phyloP scores from a whole-genome alignment of 1,140 invertebrate genomes.

The Vanessa atalanta region DNA sequence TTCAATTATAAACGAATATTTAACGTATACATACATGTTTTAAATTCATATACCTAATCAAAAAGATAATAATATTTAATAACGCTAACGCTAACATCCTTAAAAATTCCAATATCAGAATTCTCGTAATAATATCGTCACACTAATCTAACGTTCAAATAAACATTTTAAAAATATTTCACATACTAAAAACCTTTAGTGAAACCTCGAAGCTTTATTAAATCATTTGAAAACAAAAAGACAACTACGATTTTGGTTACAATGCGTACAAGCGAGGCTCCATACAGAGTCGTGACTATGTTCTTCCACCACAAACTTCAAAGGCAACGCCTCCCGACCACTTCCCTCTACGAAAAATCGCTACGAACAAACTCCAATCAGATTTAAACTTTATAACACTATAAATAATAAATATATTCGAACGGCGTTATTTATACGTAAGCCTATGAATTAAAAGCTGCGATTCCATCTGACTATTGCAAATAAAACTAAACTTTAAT shows the following conservation, averaged over 20 bases:
- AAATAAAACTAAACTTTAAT: constrained; percentile 20
- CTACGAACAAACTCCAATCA: constrained; percentile 13
- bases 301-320: constrained; percentile 49
- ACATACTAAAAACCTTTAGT: background rate
- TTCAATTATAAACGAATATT: no score
- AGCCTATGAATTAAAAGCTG: constrained; percentile 16
- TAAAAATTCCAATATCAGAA: background rate
- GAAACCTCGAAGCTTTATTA: constrained; percentile 20
- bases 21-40: background rate
- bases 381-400: constrained; percentile 42
- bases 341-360: constrained; percentile 45
- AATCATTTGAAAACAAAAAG: constrained; percentile 30
- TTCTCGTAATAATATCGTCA: constrained; percentile 11
- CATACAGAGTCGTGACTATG: constrained; percentile 52
- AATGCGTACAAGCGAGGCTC: constrained; percentile 30
- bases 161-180: no score
- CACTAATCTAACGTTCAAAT: background rate
- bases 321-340: constrained; percentile 65
- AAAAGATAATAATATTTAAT: background rate
- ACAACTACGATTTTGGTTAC: constrained; percentile 25
- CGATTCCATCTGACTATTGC: background rate
- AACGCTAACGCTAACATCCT: background rate
- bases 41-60: constrained; percentile 3
- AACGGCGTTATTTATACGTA: constrained; percentile 4
- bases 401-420: constrained; percentile 36